Percentiles rank a stretch among this genome's conserved stretches.
phyloP scores from a whole-genome alignment of 2,797 vertebrate species.

The Pseudomugil tenellus region DNA sequence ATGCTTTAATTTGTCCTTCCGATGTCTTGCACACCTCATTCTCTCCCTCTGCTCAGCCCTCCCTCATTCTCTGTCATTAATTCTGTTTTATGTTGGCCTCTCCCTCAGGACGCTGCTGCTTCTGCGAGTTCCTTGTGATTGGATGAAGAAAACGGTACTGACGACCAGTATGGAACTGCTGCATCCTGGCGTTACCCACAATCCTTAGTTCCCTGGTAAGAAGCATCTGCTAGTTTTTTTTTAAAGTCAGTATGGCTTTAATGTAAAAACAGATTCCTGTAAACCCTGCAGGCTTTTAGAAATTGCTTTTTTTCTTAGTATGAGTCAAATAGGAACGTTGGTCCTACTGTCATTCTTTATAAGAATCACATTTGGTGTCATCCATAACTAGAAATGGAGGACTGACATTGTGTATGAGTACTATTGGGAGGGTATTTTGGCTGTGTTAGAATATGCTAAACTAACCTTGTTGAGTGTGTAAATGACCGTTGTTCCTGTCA shows the following conservation, averaged over 20 bases:
- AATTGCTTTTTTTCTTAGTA: slow-evolving; percentile 1
- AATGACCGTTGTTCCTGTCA: too few species aligned
- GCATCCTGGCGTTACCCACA: slow-evolving; percentile 57
- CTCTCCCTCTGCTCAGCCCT: slow-evolving; percentile 21
- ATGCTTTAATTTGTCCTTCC: slow-evolving; percentile 74
- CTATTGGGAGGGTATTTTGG: slow-evolving; percentile 1
- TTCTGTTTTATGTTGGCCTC: slow-evolving; percentile 65
- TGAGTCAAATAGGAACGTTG: slow-evolving; percentile 4
- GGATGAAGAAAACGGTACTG: slow-evolving; percentile 46
- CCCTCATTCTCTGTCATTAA: slow-evolving; percentile 52
- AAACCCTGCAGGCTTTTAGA: slow-evolving; percentile 3
- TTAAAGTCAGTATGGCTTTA: background rate
- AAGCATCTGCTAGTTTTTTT: background rate
- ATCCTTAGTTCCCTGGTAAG: slow-evolving; percentile 67
- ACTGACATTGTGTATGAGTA: background rate
- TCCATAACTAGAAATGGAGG: background rate
- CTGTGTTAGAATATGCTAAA: background rate
- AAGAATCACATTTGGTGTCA: slow-evolving; percentile 2
- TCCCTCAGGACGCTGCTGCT: slow-evolving; percentile 62
- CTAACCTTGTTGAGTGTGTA: too few species aligned
- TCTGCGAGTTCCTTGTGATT: slow-evolving; percentile 45
- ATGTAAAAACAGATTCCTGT: slow-evolving; percentile 12
- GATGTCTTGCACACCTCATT: slow-evolving; percentile 53
- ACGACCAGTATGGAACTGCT: slow-evolving; percentile 69
- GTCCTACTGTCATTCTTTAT: slow-evolving; percentile 5